phyloP scores from a whole-genome alignment of 2,113 vertebrate genomes.

The Phasianus colchicus region DNA sequence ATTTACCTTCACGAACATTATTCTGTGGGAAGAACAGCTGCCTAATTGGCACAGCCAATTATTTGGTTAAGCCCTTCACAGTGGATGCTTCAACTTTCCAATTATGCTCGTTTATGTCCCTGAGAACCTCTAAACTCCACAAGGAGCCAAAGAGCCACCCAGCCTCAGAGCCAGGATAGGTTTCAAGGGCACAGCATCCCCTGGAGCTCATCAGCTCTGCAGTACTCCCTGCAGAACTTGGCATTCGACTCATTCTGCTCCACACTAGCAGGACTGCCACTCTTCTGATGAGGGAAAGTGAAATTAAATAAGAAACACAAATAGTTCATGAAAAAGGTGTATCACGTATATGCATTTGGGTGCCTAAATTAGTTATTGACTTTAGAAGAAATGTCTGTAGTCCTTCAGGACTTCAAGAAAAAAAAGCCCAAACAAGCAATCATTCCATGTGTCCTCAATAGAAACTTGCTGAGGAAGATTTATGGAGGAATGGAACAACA shows the following conservation, averaged over 20 bases:
- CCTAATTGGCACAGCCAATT: constrained; percentile 51
- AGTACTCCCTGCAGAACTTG: not conserved
- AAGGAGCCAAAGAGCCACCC: not conserved
- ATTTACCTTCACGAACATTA: not conserved
- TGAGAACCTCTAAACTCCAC: constrained; percentile 7
- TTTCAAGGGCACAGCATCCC: constrained; percentile 1
- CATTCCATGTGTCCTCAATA: not conserved
- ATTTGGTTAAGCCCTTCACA: constrained; percentile 18
- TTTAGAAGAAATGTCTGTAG: rapidly evolving
- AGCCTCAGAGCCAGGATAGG: constrained; percentile 13
- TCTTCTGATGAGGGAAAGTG: not conserved
- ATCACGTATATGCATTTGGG: not conserved
- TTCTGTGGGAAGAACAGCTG: constrained; percentile 20
- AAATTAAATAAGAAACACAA: not conserved
- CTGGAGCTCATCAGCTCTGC: constrained; percentile 26
- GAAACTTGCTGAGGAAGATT: not conserved
- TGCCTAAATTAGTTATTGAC: not conserved
- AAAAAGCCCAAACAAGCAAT: not conserved
- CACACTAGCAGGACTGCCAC: not conserved
- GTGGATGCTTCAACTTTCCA: constrained; percentile 8
- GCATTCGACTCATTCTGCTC: not conserved
- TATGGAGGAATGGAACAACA: not conserved
- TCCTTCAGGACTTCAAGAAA: not conserved
- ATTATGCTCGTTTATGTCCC: not conserved
- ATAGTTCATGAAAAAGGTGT: not conserved